These are phyloP conservation scores for Cancer borealis DNA, from an alignment of 2,888 invertebrate species.

Conservation along the genomic window DNA sequence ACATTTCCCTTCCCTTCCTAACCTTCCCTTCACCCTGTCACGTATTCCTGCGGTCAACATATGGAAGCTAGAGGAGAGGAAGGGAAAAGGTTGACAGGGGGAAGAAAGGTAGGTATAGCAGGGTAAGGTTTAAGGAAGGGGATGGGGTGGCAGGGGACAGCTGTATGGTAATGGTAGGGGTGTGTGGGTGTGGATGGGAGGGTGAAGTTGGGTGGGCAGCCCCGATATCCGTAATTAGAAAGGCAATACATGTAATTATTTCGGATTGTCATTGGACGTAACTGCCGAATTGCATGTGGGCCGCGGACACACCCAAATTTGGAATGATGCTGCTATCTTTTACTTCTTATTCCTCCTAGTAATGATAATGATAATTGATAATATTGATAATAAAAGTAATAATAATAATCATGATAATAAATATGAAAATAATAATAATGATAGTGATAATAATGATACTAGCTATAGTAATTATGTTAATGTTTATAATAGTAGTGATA, in stretches of 20 bases:
- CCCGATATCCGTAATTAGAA: neutral
- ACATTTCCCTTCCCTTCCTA: neutral
- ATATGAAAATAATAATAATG: no score
- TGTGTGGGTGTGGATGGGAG: neutral
- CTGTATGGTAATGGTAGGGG: neutral
- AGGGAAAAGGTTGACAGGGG: neutral
- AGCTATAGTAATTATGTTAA: no score
- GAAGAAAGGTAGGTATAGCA: neutral
- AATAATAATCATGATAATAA: no score
- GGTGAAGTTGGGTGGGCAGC: neutral
- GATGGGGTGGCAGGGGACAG: no score
- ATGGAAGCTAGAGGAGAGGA: neutral
- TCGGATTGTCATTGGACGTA: constrained; percentile 45
- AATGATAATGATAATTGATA: no score
- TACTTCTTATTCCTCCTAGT: neutral
- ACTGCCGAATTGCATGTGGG: constrained; percentile 60
- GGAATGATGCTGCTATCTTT: neutral
- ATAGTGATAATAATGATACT: no score
- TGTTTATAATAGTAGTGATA: no score
- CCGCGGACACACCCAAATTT: constrained; percentile 14
- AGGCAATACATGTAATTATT: constrained; percentile 45
- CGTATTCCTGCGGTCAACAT: neutral
- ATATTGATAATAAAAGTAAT: no score
- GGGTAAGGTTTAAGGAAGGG: neutral
- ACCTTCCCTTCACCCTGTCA: neutral